A percentile compares a stretch with the other conserved stretches of the same genome.
Evolutionary conservation across 2,888 invertebrate species (phyloP).

Genomic region (Eristalinus sepulchralis): DNA sequence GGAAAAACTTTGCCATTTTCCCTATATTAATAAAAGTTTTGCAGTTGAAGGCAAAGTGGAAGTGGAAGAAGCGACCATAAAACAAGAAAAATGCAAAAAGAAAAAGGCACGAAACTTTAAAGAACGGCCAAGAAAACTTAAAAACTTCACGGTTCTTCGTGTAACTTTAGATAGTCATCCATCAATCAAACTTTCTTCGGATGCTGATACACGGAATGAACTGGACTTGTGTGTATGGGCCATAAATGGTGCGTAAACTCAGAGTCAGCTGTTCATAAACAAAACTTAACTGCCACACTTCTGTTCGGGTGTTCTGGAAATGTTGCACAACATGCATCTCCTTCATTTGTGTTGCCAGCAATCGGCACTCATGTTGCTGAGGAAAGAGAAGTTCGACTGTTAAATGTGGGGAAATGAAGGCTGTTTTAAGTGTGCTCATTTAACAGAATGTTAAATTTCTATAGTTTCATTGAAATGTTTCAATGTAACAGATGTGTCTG

Average conservation of each 20-base stretch:
- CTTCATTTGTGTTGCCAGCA: not conserved
- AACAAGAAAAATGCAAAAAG: slow-evolving; percentile 2
- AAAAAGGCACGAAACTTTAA: slow-evolving; percentile 23
- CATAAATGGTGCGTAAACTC: not conserved
- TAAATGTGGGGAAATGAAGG: slow-evolving; percentile 10
- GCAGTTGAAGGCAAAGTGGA: slow-evolving; percentile 1
- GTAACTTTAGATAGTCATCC: slow-evolving; percentile 62
- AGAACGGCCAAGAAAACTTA: slow-evolving; percentile 32
- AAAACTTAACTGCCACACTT: slow-evolving; percentile 29
- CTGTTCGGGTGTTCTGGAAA: no score
- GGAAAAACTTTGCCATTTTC: slow-evolving; percentile 36
- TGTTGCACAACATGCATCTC: no score
- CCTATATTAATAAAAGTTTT: slow-evolving; percentile 47
- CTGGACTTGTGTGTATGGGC: not conserved
- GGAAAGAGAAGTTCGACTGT: not conserved
- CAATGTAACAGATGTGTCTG: not conserved
- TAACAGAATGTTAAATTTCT: slow-evolving; percentile 2
- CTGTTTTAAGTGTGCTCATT: slow-evolving; percentile 34
- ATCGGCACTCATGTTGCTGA: not conserved
- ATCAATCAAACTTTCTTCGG: slow-evolving; percentile 59
- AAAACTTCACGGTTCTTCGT: slow-evolving; percentile 57
- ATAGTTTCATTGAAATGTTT: not conserved
- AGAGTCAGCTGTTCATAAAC: slow-evolving; percentile 22
- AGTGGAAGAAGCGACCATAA: not conserved
- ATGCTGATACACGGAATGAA: slow-evolving; percentile 20